phyloP scores from a whole-genome alignment of 2,888 invertebrate genomes.

The Cepaea hortensis region DNA sequence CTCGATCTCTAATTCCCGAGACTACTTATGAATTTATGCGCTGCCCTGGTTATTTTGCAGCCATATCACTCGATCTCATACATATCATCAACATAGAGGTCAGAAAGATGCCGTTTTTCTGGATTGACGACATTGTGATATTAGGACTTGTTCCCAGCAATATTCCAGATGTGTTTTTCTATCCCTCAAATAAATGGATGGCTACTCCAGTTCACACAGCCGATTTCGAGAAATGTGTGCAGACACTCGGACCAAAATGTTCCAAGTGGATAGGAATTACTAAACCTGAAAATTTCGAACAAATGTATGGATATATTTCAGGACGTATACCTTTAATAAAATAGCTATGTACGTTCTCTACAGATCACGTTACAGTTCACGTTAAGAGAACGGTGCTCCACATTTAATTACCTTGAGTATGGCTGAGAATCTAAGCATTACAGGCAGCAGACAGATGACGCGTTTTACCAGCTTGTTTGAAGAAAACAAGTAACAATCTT shows the following conservation, averaged over 20 bases:
- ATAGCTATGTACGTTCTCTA: neutral
- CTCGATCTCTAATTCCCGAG: slow-evolving; percentile 24
- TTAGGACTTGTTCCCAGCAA: slow-evolving; percentile 70
- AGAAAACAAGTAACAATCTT: too few relatives aligned
- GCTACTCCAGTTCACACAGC: neutral
- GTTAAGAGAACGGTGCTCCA: neutral
- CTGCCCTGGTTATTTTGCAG: slow-evolving; percentile 71
- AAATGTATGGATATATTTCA: neutral
- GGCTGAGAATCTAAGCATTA: neutral
- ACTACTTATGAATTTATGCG: slow-evolving; percentile 66
- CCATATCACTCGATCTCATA: slow-evolving; percentile 66
- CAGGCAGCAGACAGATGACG: neutral
- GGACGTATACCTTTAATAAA: neutral
- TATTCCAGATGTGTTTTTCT: slow-evolving; percentile 56
- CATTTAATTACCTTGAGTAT: neutral
- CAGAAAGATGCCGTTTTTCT: slow-evolving; percentile 71
- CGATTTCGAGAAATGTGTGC: neutral
- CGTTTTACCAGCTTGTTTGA: too few relatives aligned
- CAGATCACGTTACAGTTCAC: neutral
- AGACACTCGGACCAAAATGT: neutral
- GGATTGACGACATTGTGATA: slow-evolving; percentile 75
- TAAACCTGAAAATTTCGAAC: neutral
- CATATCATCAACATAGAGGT: slow-evolving; percentile 64
- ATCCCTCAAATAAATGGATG: neutral
- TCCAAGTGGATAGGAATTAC: neutral